A percentile compares a stretch with the other conserved stretches of the same genome.
Conservation (phyloP, 2,113 vertebrate species). For the Aythya baeri region DNA sequence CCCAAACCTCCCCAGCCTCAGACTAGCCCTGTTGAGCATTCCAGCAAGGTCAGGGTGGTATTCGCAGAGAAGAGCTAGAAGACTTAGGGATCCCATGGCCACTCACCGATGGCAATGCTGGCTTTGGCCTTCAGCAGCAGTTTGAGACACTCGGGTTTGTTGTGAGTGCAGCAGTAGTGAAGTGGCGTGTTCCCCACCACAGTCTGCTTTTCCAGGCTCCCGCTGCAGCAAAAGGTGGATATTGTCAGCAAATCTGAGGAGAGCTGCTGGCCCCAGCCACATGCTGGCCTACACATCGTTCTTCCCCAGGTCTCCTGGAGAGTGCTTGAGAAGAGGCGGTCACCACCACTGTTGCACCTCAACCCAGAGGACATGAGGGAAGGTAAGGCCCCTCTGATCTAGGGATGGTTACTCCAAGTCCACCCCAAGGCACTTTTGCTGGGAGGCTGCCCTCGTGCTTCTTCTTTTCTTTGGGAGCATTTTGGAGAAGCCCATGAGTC, state of each 20-base stretch:
- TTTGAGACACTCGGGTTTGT: conserved; percentile 76
- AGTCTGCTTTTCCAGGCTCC: conserved; percentile 69
- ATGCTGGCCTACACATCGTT: neutral
- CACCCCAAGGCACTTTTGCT: neutral
- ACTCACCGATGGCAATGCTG: conserved; percentile 75
- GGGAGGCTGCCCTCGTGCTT: neutral
- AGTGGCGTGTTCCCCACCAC: conserved; percentile 67
- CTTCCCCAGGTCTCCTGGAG: neutral
- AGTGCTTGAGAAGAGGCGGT: neutral
- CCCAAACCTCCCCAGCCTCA: neutral
- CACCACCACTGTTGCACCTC: neutral
- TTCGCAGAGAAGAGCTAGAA: neutral
- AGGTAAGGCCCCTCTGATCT: neutral
- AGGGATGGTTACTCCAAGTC: too few relatives aligned
- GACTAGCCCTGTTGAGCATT: neutral
- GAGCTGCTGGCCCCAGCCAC: neutral
- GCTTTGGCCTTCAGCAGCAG: conserved; percentile 78
- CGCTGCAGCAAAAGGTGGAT: conserved; percentile 21
- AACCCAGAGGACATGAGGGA: neutral
- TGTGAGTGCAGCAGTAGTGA: conserved; percentile 78
- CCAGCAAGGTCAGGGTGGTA: neutral
- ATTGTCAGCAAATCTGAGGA: neutral
- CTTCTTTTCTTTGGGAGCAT: neutral
- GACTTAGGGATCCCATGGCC: neutral
- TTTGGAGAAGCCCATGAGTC: neutral